Evolutionary conservation across 2,888 invertebrate genomes (phyloP).

Genomic region (Plagodis dolabraria): DNA sequence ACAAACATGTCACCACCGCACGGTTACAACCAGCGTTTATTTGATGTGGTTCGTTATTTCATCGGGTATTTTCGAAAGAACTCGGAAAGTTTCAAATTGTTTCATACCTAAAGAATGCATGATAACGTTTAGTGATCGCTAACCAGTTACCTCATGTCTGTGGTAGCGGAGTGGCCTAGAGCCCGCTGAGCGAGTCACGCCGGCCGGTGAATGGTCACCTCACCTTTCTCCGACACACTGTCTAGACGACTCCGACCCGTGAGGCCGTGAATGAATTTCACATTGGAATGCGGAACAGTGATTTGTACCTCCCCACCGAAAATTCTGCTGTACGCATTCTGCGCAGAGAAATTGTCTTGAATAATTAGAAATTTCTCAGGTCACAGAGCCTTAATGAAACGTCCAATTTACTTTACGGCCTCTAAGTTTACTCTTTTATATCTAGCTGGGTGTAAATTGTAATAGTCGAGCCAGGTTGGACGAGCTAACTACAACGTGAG

Average conservation of each 20-base stretch:
- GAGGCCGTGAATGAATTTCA: constrained; percentile 81
- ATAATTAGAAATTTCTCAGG: constrained; percentile 60
- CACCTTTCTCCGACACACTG: constrained; percentile 84
- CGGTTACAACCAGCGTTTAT: background rate
- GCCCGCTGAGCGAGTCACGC: constrained; percentile 57
- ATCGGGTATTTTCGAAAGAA: background rate
- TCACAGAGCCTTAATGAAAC: constrained; percentile 37
- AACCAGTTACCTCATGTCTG: constrained; percentile 56
- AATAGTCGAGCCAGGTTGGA: background rate
- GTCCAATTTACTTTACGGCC: constrained; percentile 8
- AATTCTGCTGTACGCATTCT: constrained; percentile 60
- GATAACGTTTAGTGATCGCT: constrained; percentile 25
- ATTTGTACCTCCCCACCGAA: constrained; percentile 65
- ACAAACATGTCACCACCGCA: no score
- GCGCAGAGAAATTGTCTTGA: constrained; percentile 64
- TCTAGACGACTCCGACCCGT: constrained; percentile 79
- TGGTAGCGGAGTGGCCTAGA: constrained; percentile 61
- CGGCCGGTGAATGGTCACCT: constrained; percentile 72
- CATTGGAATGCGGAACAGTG: constrained; percentile 80
- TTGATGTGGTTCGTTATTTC: background rate
- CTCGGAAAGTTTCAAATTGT: constrained; percentile 5
- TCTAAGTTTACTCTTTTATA: background rate
- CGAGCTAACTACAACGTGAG: no score
- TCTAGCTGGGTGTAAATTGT: background rate
- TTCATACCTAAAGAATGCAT: constrained; percentile 16